Base-by-base conservation (phyloP, 2,797 vertebrate species). In the Ptychadena robeensis region DNA sequence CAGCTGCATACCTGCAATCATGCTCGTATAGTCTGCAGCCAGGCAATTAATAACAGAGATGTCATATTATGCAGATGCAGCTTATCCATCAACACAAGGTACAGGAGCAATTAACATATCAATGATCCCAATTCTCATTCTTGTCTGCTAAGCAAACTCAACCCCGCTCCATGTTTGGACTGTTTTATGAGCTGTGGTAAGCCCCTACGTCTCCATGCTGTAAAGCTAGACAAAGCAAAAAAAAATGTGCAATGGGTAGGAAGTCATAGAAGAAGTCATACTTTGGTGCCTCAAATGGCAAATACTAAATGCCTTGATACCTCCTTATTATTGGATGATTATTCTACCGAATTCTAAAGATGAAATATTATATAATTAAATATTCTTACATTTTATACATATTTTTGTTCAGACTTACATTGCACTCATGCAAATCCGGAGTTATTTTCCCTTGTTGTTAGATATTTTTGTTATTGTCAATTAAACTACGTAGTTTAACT, bases 211-310 rank as follows among this genome's bases (percentile, higher is more conserved):
- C 81, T 76, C 65, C 48, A 27, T 74, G 35, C 48, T 35, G 37
- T 69, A 40, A 70, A 65, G 66, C 31, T 82, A 76, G 81, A 82
- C 81, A 69, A 76, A 82, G 69, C 81, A 82, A 64, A 65, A 22
- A 8, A 75, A 38, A 59, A 27, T 73, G 31, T 38, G 37, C 59
- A 38, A 22, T 32, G 40, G 37, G n/a, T 57, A 73, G 79, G 79
- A 73, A 48, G 28, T 73, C 63, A 65, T 53, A 48, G 28, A 40
- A 38, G 63, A n/a, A 40, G 53, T 27, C 27, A 70, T 44, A 34
- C 53, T 4, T 63, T 30, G 34, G 38, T 38, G 40, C 44, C 44
- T 27, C 65, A 57, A 40, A 69, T 32, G 38, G 76, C 65, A 35
- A 34, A 28, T 9, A 59, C 64, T 34, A 68, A 32, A 68, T 78